Evolutionary conservation across 2,113 vertebrate species (phyloP).

Genomic region (Eublepharis macularius): DNA sequence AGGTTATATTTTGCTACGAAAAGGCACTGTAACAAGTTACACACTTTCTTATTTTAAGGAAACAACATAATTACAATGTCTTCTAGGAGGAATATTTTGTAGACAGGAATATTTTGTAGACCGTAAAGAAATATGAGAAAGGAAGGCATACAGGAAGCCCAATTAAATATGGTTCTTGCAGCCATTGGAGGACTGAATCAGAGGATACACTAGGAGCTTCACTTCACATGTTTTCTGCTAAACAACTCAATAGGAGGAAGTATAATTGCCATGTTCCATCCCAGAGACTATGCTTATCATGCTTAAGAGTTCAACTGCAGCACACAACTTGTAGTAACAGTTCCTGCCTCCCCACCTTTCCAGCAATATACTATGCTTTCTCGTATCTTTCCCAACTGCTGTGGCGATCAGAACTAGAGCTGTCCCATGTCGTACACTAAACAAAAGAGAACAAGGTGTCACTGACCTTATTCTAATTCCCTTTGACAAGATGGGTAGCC

Average conservation of each 20-base stretch:
- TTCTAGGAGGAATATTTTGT: slow-evolving; percentile 1
- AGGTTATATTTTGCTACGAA: slow-evolving; percentile 31
- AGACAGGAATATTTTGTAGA: slow-evolving; percentile 4
- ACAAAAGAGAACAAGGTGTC: neutral
- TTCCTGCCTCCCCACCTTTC: neutral
- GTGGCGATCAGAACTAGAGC: neutral
- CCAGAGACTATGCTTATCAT: neutral
- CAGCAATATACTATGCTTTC: neutral
- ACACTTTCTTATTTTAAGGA: neutral
- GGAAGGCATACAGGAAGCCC: neutral
- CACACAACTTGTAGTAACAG: neutral
- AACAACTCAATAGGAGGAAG: neutral
- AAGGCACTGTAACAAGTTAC: slow-evolving; percentile 20
- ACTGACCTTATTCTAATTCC: too few species aligned
- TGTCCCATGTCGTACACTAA: neutral
- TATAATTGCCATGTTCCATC: neutral
- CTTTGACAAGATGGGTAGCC: too few species aligned
- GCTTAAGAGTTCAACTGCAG: neutral
- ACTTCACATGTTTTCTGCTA: neutral
- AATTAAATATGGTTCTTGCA: slow-evolving; percentile 4
- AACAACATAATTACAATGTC: neutral
- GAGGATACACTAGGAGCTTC: neutral
- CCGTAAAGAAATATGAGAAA: neutral
- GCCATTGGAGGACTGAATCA: neutral
- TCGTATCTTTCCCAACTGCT: neutral